Conservation (phyloP, 2,113 vertebrate genomes). For the Neofelis nebulosa region DNA sequence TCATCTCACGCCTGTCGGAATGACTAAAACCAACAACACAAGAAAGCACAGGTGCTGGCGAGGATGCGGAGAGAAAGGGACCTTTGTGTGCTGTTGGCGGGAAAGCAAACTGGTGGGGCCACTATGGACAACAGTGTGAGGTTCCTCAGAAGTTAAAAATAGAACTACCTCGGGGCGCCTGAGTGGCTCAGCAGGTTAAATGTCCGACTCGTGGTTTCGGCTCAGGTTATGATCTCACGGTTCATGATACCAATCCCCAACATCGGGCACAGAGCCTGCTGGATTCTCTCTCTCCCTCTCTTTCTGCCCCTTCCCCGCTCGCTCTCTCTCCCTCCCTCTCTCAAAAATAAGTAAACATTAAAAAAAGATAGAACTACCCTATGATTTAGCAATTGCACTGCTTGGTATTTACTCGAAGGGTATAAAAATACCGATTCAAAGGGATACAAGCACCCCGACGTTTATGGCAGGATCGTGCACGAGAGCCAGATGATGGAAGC, state of each 20-base stretch:
- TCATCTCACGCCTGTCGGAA: background rate
- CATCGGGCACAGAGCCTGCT: no score
- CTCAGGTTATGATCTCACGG: no score
- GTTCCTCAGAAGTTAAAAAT: background rate
- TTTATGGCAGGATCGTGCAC: background rate
- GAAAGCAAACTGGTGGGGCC: background rate
- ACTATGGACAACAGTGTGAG: background rate
- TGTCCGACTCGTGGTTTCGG: no score
- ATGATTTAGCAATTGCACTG: background rate
- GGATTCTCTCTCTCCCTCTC: no score
- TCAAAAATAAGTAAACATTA: no score
- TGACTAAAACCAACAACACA: background rate
- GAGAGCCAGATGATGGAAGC: background rate
- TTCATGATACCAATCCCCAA: no score
- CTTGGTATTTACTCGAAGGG: background rate
- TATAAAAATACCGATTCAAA: background rate
- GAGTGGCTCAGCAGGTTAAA: no score
- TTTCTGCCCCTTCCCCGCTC: no score
- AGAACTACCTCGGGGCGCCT: background rate
- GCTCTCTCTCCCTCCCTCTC: no score
- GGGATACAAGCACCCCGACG: background rate
- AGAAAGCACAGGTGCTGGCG: background rate
- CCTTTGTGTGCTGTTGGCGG: background rate
- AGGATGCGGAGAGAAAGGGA: background rate
- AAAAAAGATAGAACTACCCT: background rate